Conservation (phyloP, 2,797 vertebrate genomes). For the Sebastes hubbsi region DNA sequence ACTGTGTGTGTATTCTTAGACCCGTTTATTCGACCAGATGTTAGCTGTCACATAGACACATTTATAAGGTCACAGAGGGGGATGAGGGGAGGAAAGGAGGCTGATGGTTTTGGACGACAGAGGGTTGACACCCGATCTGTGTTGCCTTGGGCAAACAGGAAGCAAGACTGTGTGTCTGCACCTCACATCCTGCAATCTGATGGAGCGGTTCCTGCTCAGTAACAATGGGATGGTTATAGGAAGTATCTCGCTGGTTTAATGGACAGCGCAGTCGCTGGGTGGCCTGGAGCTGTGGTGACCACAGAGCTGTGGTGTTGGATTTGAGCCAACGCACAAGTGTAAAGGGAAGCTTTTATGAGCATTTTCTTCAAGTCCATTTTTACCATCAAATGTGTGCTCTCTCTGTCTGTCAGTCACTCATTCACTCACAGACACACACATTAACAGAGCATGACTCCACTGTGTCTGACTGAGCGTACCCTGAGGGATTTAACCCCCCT, state of each 20-base stretch:
- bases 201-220: constrained; percentile 55
- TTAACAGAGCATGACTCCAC: constrained; percentile 60
- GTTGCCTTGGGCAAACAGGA: constrained; percentile 69
- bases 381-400: neutral
- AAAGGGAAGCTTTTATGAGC: constrained; percentile 46
- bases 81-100: constrained; percentile 13
- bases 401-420: constrained; percentile 24
- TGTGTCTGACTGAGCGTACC: constrained; percentile 66
- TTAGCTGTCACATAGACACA: constrained; percentile 41
- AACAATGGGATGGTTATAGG: constrained; percentile 52
- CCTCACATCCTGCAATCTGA: constrained; percentile 55
- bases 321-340: constrained; percentile 26
- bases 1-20: neutral
- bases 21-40: constrained; percentile 60
- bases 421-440: constrained; percentile 36
- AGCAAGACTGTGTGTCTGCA: constrained; percentile 38
- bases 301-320: constrained; percentile 23
- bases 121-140: constrained; percentile 67
- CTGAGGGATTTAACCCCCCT: constrained; percentile 50
- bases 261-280: neutral
- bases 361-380: constrained; percentile 24
- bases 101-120: constrained; percentile 43
- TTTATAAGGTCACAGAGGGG: constrained; percentile 49
- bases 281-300: constrained; percentile 1
- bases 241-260: constrained; percentile 25